Evolutionary conservation across 2,113 vertebrate genomes (phyloP).

Genomic region (Meleagris gallopavo): DNA sequence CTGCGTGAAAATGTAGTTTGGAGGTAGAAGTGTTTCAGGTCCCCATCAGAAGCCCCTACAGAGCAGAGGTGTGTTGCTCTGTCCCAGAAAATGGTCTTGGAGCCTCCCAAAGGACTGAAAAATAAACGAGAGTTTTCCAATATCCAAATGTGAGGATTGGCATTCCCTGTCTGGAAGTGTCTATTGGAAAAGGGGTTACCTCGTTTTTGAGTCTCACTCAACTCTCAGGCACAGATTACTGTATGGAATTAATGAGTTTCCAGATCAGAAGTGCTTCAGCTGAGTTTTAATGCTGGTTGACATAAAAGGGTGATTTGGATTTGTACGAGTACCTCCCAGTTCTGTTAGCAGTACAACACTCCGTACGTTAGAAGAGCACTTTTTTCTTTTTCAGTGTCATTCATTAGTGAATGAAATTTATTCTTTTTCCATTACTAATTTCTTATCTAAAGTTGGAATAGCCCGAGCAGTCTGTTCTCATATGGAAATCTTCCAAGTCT

Average conservation of each 20-base stretch:
- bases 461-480: neutral
- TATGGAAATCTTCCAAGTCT: constrained; percentile 34
- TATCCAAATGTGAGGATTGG: neutral
- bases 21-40: too few relatives aligned
- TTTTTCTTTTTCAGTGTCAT: neutral
- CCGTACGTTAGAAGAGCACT: neutral
- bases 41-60: too few relatives aligned
- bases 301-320: neutral
- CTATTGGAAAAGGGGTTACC: neutral
- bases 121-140: neutral
- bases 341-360: neutral
- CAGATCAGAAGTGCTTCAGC: neutral
- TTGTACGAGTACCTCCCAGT: neutral
- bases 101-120: neutral
- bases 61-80: neutral
- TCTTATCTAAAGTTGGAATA: neutral
- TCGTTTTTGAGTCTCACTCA: neutral
- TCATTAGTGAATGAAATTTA: neutral
- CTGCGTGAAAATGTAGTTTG: neutral
- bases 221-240: neutral
- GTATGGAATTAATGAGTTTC: neutral
- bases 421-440: neutral
- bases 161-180: neutral
- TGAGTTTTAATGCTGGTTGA: neutral
- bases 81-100: neutral